Evolutionary conservation across 2,113 vertebrate species (phyloP), one percentile per base, ranked within the genome.

Genomic region (Embiotoca jacksoni): DNA sequence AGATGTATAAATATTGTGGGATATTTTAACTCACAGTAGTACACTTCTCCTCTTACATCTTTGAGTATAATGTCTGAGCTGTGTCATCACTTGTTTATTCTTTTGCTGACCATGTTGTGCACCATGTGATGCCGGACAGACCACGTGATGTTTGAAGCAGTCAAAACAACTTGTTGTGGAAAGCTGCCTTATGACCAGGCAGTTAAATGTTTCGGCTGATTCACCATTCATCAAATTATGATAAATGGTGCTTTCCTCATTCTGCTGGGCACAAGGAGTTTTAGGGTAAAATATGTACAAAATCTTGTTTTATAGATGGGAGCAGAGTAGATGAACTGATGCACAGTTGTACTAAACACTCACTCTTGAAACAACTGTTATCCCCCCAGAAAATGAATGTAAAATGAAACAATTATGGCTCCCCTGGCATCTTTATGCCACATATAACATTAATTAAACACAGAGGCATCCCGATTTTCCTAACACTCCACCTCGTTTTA

Each of bases 401-500:
- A 23, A 23, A 23, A 44, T 11, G 9, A 50, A 52, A 23, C 16
- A 7, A 7, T 14, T 52, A 7, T 7, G n/a, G 47, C 10, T 15
- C 1, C 41, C 55, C n/a, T 39, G 14, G 13, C 15, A 37, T 72
- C 32, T 72, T 66, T 60, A 36, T 61, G 33, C 50, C 71, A 72
- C 32, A 64, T 2, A 49, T 8, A 53, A 54, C 7, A 75, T 46
- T 7, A 72, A 47, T 23, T 32, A 58, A 76, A 67, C 15, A 61
- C 66, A 72, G 32, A 67, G 31, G 1, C 33, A 53, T 52, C 31
- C 16, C 49, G 4, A 16, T 41, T 64, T 63, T 54, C 59, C 63
- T 53, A 68, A 71, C 23, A 13, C 58, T 60, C 67, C 57, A 76
- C 39, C 74, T 84, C 31, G 0, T 69, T 90, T 88, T 88, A 87